Base-by-base conservation (phyloP, 1,140 invertebrate species). In the Gerris buenoi region DNA sequence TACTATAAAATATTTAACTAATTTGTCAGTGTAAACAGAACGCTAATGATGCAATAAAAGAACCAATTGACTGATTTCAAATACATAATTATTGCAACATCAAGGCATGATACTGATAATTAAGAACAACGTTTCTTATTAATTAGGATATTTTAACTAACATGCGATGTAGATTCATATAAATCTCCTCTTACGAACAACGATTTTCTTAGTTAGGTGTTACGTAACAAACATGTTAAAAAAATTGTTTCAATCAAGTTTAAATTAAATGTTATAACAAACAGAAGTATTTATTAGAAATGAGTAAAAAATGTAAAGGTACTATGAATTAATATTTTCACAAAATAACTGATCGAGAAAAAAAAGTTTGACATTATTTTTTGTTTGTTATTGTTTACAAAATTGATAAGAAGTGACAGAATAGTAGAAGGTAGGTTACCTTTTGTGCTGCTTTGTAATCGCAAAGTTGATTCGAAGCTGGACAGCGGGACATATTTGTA, bases 401-500 rank as follows among this genome's bases (percentile, higher is more conserved):
- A 46, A 10, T 46, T n/a, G n/a, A n/a, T n/a, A n/a, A n/a, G 33
- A 46, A 10, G 18, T 10, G 33, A 46, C 5, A 46, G 5, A 46
- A 10, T 10, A 46, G 18, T 46, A 46, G 18, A 46, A 5, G 13
- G 22, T 25, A 25, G 26, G 2, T 27, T 64, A 64, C 63, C 63
- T 64, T 64, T 5, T 64, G 23, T 26, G 10, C 27, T 14, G 15
- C 63, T 64, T 64, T 64, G 63, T 64, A 64, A n/a, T 64, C 63
- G 22, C 22, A 64, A 26, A 64, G 63, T 27, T 64, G 63, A 18
- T 64, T 27, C 10, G 63, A 23, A 27, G 63, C n/a, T 3, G 63
- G 63, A 25, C 15, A 64, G n/a, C 63, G 63, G 14, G 63, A 27
- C 63, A 64, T 64, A 15, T 26, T 64, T 25, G n/a, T 2, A 27